Evolutionary conservation across 2,113 vertebrate species (phyloP).

Genomic region (Suricata suricatta): DNA sequence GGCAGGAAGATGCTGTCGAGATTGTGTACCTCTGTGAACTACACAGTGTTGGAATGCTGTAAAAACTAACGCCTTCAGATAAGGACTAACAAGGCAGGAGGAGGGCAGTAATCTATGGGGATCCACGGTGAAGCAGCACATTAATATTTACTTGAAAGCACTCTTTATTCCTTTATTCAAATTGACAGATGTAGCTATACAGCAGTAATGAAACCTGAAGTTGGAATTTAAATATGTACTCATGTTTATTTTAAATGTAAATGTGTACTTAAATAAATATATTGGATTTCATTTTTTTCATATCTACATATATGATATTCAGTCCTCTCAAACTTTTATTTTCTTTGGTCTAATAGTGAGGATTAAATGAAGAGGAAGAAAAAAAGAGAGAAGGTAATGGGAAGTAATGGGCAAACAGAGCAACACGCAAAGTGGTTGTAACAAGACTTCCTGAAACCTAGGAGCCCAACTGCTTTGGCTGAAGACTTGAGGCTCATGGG

Average conservation of each 20-base stretch:
- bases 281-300: not conserved
- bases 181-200: conserved; percentile 83
- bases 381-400: not conserved
- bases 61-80: conserved; percentile 48
- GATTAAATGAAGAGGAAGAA: not conserved
- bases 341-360: not conserved
- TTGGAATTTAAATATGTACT: not conserved
- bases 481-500: conserved; percentile 78
- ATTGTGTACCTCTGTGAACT: not conserved
- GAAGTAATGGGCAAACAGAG: conserved; percentile 75
- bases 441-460: conserved; percentile 71
- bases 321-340: not conserved
- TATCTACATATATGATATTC: not conserved
- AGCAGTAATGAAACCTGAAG: conserved; percentile 14
- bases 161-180: conserved; percentile 83
- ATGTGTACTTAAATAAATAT: not conserved
- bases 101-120: not conserved
- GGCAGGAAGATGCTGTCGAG: conserved; percentile 52
- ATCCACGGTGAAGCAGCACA: conserved; percentile 45
- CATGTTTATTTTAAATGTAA: not conserved
- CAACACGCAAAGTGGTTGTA: conserved; percentile 85
- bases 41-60: accelerated
- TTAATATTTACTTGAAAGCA: conserved; percentile 83
- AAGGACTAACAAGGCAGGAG: conserved; percentile 47
- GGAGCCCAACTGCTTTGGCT: conserved; percentile 80